These are phyloP conservation scores for Camponotus vicinus DNA, from an alignment of 1,140 invertebrate genomes.

Conservation along the genomic window DNA sequence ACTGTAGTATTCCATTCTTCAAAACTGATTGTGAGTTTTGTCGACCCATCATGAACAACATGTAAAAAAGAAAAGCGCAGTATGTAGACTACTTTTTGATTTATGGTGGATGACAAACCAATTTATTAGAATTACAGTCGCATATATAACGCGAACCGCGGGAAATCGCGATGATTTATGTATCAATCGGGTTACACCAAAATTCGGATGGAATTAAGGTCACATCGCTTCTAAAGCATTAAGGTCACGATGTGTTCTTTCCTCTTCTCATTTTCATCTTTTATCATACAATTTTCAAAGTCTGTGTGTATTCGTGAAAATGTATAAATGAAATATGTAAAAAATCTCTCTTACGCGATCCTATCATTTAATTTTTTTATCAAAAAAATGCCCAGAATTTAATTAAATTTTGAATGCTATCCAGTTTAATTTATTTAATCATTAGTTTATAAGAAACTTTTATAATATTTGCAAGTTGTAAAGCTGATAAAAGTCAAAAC, in stretches of 20 bases:
- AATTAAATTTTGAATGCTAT: neutral
- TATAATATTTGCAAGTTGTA: neutral
- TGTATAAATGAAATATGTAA: neutral
- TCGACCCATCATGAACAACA: constrained; percentile 5
- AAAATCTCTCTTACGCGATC: neutral
- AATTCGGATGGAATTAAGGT: constrained; percentile 68
- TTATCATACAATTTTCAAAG: constrained; percentile 7
- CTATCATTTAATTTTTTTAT: neutral
- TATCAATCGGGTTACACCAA: constrained; percentile 45
- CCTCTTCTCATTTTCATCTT: constrained; percentile 30
- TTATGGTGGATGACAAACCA: constrained; percentile 71
- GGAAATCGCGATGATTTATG: constrained; percentile 73
- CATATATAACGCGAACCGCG: constrained; percentile 62
- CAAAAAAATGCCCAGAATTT: neutral
- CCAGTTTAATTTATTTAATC: constrained; percentile 10
- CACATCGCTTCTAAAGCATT: constrained; percentile 39
- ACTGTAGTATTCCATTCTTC: constrained; percentile 20
- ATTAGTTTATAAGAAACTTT: neutral
- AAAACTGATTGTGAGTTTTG: constrained; percentile 36
- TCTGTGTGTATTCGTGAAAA: neutral
- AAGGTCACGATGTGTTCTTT: constrained; percentile 14
- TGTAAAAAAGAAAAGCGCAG: constrained; percentile 27
- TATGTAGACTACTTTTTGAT: constrained; percentile 63
- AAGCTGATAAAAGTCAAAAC: neutral
- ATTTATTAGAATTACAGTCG: constrained; percentile 79